phyloP scores from a whole-genome alignment of 2,113 vertebrate genomes.

The Oreotrochilus melanogaster region DNA sequence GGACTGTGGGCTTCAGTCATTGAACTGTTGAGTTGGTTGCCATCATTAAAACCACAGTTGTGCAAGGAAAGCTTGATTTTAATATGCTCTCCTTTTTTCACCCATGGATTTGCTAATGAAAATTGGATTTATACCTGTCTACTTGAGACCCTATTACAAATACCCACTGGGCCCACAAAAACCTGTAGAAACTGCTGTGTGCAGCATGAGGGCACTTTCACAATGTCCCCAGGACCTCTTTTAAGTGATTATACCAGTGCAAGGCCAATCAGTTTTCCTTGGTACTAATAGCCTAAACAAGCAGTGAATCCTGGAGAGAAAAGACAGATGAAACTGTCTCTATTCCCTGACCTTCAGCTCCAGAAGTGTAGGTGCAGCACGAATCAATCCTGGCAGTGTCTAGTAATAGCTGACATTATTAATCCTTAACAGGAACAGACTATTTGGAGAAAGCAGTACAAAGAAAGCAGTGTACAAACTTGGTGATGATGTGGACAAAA shows the following conservation, averaged over 20 bases:
- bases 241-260: not conserved
- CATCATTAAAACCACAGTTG: not conserved
- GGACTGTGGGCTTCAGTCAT: not conserved
- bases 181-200: not conserved
- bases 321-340: constrained; percentile 46
- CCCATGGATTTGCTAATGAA: not conserved
- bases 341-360: not conserved
- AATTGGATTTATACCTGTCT: not conserved
- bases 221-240: not conserved
- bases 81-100: not conserved
- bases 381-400: not conserved
- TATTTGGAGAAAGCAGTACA: not conserved
- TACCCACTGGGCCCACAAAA: not conserved
- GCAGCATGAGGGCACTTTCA: not conserved
- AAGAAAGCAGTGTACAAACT: not conserved
- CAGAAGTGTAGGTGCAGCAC: not conserved
- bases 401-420: constrained; percentile 24
- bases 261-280: constrained; percentile 31
- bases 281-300: constrained; percentile 1
- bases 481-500: not conserved
- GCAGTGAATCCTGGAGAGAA: constrained; percentile 33
- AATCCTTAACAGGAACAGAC: not conserved
- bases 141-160: not conserved
- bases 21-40: not conserved
- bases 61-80: not conserved